Base-by-base conservation (phyloP, 2,888 invertebrate species). In the Trissoscelio sp. region DNA sequence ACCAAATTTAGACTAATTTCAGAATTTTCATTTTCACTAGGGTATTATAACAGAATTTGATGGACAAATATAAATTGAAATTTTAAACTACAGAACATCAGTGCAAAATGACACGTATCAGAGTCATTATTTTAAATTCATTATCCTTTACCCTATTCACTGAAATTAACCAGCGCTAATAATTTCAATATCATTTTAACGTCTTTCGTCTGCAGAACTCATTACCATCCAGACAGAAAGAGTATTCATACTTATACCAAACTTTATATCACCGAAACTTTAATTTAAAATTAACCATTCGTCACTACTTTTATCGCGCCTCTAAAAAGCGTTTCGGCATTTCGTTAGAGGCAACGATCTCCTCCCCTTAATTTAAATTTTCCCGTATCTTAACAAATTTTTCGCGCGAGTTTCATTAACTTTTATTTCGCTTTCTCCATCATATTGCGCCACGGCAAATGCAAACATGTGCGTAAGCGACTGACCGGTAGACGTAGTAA, bases 201-300 rank as follows among this genome's bases (percentile, higher is more conserved):
- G 57, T 57, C 48, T 58, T 58, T 58, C 48, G 70, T 37, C 70
- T 46, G 58, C 34, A 18, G 11, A 48, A 14, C 37, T 58, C 69
- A 46, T 57, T 69, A 57, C 24, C 46, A n/a, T n/a, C 0, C 20
- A 28, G 69, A 1, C 57, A 14, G 20, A n/a, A 28, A 58, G 46
- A 31, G 9, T 0, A 55, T 37, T n/a, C 55, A 7, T 44, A 20
- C 48, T 51, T 39, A 14, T 53, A 14, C 14, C 28, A 16, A 62
- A 62, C 28, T 72, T 72, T 72, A 62, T 73, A 51, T 11, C 9
- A 14, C 53, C 44, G 3, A 53, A 73, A 62, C 31, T 73, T 73
- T 73, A 53, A 73, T 53, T 73, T 53, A 62, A 73, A 62, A 62
- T 62, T 73, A 73, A 53, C 39, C 73, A 73, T 62, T 73, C 73